Evolutionary conservation across 92 coral and sea anemone species (phyloP), one percentile per base, ranked within the genome.

Genomic region (Phenganax stokvisi): DNA sequence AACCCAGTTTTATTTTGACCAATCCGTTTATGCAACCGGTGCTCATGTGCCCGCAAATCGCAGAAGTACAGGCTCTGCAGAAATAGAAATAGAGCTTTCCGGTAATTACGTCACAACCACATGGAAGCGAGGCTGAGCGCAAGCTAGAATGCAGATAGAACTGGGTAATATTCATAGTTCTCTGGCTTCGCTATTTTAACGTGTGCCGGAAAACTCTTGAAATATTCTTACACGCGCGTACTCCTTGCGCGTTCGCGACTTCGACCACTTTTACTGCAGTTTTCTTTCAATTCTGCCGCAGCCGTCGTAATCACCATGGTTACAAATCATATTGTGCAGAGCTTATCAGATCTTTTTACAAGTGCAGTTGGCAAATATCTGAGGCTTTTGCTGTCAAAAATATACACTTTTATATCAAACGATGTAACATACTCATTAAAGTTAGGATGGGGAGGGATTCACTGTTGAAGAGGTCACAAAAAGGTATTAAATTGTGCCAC

Each of bases 341-440:
- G 51, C 55, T 75, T 58, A 76, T 76, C 69, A 12, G 25, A 76
- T 59, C 80, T 57, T 75, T 30, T 30, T 29, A 68, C 73, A 68
- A 68, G 53, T 68, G 13, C 53, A 10, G 44, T 68, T 68, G 16
- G 73, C 73, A 68, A 68, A 68, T 30, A 68, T 68, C 73, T 68
- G 29, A 68, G 73, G n/a, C 73, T 68, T 37, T 68, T 68, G 73
- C 73, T 68, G 73, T 68, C 73, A 68, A 68, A 64, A 68, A 68
- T 68, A 68, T 68, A 30, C 73, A 12, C 53, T 30, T 68, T 29
- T 68, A 68, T 68, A 29, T 68, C 17, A 28, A 28, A 20, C 30
- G 37, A 68, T 68, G 54, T 30, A 68, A 68, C 53, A 51, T 0
- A 30, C 53, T 3, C 20, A 68, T 37, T 51, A 28, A 68, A 68